Evolutionary conservation across 1,140 invertebrate genomes (phyloP).

Genomic region (Camponotus vicinus): DNA sequence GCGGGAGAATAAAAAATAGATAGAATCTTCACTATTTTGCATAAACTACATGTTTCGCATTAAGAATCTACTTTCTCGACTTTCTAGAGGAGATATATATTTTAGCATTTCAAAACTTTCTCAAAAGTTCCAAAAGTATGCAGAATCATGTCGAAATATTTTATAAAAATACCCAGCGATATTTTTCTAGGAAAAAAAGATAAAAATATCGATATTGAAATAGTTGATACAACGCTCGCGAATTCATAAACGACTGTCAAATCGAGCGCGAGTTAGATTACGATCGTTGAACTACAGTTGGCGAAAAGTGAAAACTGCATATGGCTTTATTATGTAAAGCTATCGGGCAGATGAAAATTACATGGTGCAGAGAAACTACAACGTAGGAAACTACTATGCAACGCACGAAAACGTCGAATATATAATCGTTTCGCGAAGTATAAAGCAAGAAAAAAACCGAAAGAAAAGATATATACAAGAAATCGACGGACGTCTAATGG

Average conservation of each 20-base stretch:
- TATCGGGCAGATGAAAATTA: conserved; percentile 53
- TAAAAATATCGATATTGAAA: not conserved
- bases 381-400: conserved; percentile 13
- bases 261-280: conserved; percentile 6
- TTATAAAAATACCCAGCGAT: not conserved
- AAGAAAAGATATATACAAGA: not conserved
- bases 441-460: not conserved
- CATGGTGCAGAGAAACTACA: conserved; percentile 13
- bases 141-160: not conserved
- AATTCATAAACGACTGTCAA: conserved; percentile 4
- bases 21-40: not conserved
- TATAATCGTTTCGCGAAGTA: conserved; percentile 45
- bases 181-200: not conserved
- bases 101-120: conserved; percentile 1
- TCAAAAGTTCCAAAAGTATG: not conserved
- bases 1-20: conserved; percentile 3
- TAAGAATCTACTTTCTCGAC: not conserved
- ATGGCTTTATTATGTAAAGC: conserved; percentile 35
- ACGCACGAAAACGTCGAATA: not conserved
- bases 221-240: conserved; percentile 10
- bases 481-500: not conserved
- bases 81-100: conserved; percentile 23
- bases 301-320: conserved; percentile 60
- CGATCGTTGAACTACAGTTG: not conserved
- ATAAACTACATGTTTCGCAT: not conserved